These are phyloP conservation scores for Apodemus speciosus DNA, from an alignment of 2,113 vertebrate genomes.

Conservation along the genomic window DNA sequence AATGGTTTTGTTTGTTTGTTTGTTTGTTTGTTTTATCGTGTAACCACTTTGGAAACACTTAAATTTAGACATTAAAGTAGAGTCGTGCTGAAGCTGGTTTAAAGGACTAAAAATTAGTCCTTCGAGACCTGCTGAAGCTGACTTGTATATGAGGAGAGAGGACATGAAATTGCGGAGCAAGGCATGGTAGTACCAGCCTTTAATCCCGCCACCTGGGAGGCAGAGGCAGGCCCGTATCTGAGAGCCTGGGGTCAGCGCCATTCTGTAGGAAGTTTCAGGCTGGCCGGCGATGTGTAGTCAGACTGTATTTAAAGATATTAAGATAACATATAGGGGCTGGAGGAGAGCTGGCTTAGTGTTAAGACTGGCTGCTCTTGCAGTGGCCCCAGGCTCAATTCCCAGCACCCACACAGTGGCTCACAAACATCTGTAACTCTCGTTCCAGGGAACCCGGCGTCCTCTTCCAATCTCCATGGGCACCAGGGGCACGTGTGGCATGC, in stretches of 20 bases:
- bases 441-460: not conserved
- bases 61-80: slow-evolving; percentile 29
- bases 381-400: not conserved
- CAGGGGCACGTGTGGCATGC: not conserved
- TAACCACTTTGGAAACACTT: slow-evolving; percentile 35
- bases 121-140: not conserved
- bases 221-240: not conserved
- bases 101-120: slow-evolving; percentile 12
- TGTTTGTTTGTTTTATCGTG: not conserved
- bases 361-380: not conserved
- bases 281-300: not conserved
- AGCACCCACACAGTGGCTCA: not conserved
- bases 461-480: not conserved
- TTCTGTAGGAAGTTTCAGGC: not conserved
- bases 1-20: not conserved
- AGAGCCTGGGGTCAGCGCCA: not conserved
- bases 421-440: not conserved
- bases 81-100: not conserved
- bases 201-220: not conserved
- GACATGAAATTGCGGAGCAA: not conserved
- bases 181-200: not conserved
- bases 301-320: not conserved
- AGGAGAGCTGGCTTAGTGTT: not conserved
- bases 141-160: not conserved
- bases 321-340: not conserved